Evolutionary conservation across 2,888 invertebrate species (phyloP).

Genomic region (Acanthosepion esculentum): DNA sequence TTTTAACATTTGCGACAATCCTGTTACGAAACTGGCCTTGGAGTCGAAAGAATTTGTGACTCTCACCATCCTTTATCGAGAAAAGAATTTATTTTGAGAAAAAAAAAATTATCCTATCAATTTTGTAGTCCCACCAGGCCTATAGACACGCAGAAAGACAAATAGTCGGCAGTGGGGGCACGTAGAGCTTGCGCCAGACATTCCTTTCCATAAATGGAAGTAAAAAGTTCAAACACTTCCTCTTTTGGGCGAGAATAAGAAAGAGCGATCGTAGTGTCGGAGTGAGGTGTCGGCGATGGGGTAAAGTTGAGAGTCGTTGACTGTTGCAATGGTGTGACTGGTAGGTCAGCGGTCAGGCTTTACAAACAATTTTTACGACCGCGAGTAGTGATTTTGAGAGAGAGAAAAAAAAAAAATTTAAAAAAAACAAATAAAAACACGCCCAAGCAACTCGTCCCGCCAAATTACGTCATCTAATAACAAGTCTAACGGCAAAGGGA

Average conservation of each 20-base stretch:
- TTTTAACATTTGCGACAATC: not conserved
- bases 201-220: slow-evolving; percentile 35
- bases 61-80: not conserved
- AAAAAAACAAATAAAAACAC: not conserved
- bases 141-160: not conserved
- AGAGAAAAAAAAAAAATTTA: too few relatives aligned
- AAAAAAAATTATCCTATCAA: not conserved
- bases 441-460: not conserved
- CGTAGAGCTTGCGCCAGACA: not conserved
- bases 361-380: not conserved
- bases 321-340: slow-evolving; percentile 11
- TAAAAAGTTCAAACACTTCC: not conserved
- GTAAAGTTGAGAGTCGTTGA: not conserved
- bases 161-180: not conserved
- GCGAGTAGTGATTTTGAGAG: not conserved
- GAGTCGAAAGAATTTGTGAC: too few relatives aligned
- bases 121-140: not conserved
- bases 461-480: not conserved
- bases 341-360: not conserved
- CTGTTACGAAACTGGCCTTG: not conserved
- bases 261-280: not conserved
- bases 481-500: not conserved
- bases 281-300: not conserved
- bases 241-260: not conserved
- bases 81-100: not conserved